These are phyloP conservation scores for Drosophila eohydei DNA, from an alignment of 2,888 invertebrate genomes.

Conservation along the genomic window DNA sequence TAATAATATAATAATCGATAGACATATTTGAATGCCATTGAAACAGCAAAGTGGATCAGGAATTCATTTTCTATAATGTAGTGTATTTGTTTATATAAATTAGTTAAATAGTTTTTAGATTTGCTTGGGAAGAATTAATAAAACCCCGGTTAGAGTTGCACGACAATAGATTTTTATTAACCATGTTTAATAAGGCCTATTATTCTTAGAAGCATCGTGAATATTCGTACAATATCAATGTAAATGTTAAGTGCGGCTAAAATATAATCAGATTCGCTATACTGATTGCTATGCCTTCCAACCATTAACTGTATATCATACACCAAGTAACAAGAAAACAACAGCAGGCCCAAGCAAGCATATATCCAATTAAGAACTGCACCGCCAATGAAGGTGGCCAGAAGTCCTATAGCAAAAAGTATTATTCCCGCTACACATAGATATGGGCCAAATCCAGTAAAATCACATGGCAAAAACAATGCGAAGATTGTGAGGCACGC, in stretches of 20 bases:
- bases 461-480: slow-evolving; percentile 52
- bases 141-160: background rate
- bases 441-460: slow-evolving; percentile 47
- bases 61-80: too few relatives aligned
- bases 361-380: background rate
- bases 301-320: slow-evolving; percentile 53
- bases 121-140: too few relatives aligned
- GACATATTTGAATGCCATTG: too few relatives aligned
- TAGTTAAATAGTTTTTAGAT: too few relatives aligned
- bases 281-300: slow-evolving; percentile 40
- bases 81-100: too few relatives aligned
- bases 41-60: too few relatives aligned
- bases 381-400: background rate
- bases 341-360: background rate
- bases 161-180: background rate
- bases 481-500: slow-evolving; percentile 45
- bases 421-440: slow-evolving; percentile 4
- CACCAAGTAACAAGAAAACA: slow-evolving; percentile 41
- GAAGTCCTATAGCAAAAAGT: background rate
- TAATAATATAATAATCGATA: too few relatives aligned
- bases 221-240: slow-evolving; percentile 51
- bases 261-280: slow-evolving; percentile 52
- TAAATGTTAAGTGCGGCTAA: slow-evolving; percentile 61
- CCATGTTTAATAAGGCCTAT: background rate
- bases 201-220: slow-evolving; percentile 22